Conservation (phyloP, 2,113 vertebrate genomes). For the Oryctolagus cuniculus region DNA sequence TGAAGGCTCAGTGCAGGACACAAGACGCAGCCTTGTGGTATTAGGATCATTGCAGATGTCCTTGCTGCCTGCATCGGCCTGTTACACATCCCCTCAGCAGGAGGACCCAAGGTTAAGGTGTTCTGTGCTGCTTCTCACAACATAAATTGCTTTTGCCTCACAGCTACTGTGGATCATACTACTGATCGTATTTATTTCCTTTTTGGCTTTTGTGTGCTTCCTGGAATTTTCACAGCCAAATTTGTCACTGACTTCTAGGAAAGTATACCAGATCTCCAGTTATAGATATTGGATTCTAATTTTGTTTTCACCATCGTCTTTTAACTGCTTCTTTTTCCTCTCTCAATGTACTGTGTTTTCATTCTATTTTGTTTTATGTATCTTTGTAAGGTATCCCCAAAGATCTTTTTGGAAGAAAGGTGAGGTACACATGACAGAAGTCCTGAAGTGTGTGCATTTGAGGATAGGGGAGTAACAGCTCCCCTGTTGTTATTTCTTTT, state of each 20-base stretch:
- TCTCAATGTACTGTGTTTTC: neutral
- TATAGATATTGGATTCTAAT: neutral
- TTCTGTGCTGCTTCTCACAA: neutral
- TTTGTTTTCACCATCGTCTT: neutral
- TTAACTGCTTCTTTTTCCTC: neutral
- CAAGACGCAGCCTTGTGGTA: neutral
- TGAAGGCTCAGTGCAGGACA: neutral
- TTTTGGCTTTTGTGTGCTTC: neutral
- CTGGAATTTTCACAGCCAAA: neutral
- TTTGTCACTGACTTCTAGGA: constrained; percentile 14
- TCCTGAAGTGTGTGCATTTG: neutral
- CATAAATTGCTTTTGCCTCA: neutral
- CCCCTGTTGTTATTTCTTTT: neutral
- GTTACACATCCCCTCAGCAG: neutral
- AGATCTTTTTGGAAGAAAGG: neutral
- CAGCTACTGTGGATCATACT: neutral
- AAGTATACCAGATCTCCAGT: neutral
- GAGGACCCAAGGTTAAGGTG: neutral
- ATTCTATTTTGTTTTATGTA: neutral
- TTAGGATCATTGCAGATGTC: neutral
- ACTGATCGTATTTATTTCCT: neutral
- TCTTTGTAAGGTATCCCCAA: constrained; percentile 1
- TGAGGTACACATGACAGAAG: neutral
- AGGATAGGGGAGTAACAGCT: neutral
- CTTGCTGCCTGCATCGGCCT: neutral